These are phyloP conservation scores for Caenorhabditis japonica DNA, from an alignment of 2,888 invertebrate genomes.

Conservation along the genomic window DNA sequence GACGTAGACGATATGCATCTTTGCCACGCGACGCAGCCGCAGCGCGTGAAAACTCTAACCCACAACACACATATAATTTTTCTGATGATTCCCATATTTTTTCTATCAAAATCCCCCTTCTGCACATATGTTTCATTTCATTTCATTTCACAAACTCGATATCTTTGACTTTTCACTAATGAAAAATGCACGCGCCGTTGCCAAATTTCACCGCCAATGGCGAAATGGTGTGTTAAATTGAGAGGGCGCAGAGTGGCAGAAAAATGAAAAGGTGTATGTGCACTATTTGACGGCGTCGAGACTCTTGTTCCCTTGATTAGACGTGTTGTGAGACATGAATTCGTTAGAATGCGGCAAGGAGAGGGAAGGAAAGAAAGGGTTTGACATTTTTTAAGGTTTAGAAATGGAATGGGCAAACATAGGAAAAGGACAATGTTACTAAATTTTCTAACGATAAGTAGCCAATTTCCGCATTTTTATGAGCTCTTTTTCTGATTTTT, in stretches of 20 bases:
- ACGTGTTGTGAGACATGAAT: conserved; percentile 18
- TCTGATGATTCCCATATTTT: too few species aligned
- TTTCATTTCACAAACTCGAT: background rate
- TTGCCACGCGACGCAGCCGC: too few species aligned
- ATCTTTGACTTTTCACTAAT: conserved; percentile 18
- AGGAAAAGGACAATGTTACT: too few species aligned
- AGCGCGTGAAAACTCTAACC: too few species aligned
- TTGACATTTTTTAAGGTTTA: too few species aligned
- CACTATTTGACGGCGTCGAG: conserved; percentile 32
- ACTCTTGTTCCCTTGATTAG: conserved; percentile 32
- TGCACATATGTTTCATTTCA: background rate
- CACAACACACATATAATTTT: too few species aligned
- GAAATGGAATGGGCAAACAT: too few species aligned
- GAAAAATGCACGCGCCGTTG: conserved; percentile 34
- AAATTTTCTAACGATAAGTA: too few species aligned
- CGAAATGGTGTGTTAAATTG: background rate
- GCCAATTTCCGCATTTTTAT: too few species aligned
- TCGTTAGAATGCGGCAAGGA: conserved; percentile 31
- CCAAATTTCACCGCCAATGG: background rate
- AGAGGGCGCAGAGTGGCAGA: conserved; percentile 1
- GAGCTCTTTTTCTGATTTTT: too few species aligned
- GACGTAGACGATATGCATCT: too few species aligned
- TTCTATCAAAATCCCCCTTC: background rate
- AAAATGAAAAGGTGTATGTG: conserved; percentile 14
- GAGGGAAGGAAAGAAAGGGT: background rate